Percentiles rank a stretch among this genome's conserved stretches.
These are phyloP conservation scores for Megalonaias nervosa DNA, from an alignment of 1,140 invertebrate species.

Conservation along the genomic window DNA sequence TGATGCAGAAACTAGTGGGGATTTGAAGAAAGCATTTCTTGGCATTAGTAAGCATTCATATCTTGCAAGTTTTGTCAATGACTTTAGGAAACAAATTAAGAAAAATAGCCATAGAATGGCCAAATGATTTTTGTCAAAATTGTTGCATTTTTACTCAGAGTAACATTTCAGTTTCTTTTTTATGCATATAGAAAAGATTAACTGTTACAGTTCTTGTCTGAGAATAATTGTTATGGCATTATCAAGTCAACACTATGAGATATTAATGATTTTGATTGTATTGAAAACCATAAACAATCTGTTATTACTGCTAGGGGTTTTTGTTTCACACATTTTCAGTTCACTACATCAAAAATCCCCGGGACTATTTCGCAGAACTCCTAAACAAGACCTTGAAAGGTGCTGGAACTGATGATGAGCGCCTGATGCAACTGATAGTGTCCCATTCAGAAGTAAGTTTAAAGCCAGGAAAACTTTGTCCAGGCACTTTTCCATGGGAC, in stretches of 20 bases:
- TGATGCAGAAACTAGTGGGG: constrained; percentile 64
- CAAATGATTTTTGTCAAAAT: too few species aligned
- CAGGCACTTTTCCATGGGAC: too few species aligned
- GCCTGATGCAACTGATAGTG: constrained; percentile 90
- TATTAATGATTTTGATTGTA: neutral
- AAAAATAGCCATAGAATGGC: too few species aligned
- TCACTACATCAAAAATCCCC: constrained; percentile 77
- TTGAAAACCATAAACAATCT: neutral
- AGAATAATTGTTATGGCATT: neutral
- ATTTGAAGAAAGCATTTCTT: constrained; percentile 54
- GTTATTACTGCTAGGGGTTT: too few species aligned
- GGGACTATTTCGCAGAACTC: constrained; percentile 92
- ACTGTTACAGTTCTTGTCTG: neutral
- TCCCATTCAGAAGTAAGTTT: constrained; percentile 82
- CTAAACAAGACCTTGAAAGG: constrained; percentile 89
- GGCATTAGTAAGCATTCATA: constrained; percentile 55
- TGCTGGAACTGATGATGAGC: constrained; percentile 89
- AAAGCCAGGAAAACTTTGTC: too few species aligned
- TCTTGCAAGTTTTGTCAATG: neutral
- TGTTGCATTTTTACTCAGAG: too few species aligned
- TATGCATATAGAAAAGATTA: too few species aligned
- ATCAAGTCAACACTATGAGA: neutral
- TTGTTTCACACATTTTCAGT: neutral
- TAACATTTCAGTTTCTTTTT: too few species aligned
- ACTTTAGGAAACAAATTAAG: neutral